phyloP scores from a whole-genome alignment of 1,140 invertebrate species.

The Scaptomyza montana region DNA sequence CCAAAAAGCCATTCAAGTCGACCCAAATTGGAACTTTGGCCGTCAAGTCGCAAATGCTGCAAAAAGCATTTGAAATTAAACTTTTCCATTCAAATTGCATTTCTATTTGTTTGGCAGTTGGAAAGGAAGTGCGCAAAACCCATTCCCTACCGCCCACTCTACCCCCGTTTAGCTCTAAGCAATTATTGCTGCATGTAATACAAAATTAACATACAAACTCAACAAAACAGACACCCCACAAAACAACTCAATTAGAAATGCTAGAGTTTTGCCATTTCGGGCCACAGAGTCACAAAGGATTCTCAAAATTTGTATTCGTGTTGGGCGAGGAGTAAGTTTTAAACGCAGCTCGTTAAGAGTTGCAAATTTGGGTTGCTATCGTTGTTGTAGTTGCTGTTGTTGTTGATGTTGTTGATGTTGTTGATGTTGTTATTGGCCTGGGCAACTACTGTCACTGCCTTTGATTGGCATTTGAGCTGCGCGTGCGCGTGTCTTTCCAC shows the following conservation, averaged over 20 bases:
- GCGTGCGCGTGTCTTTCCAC: slow-evolving; percentile 72
- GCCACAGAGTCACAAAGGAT: slow-evolving; percentile 25
- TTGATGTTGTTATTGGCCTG: slow-evolving; percentile 6
- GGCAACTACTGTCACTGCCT: slow-evolving; percentile 36
- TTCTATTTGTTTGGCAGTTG: slow-evolving; percentile 68
- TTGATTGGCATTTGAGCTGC: slow-evolving; percentile 80
- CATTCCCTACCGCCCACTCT: not conserved
- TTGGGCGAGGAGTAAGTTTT: slow-evolving; percentile 34
- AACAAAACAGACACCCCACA: slow-evolving; percentile 30
- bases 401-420: too few relatives aligned
- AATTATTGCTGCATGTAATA: slow-evolving; percentile 55
- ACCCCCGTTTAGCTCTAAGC: slow-evolving; percentile 28
- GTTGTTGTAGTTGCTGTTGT: too few relatives aligned
- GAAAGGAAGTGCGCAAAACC: slow-evolving; percentile 19
- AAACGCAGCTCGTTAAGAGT: slow-evolving; percentile 41
- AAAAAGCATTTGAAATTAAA: slow-evolving; percentile 49
- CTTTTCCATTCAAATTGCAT: slow-evolving; percentile 75
- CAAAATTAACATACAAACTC: slow-evolving; percentile 54
- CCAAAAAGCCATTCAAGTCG: slow-evolving; percentile 46
- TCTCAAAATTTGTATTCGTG: slow-evolving; percentile 2
- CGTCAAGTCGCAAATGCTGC: slow-evolving; percentile 34
- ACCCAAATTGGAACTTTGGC: slow-evolving; percentile 67
- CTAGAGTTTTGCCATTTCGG: slow-evolving; percentile 28
- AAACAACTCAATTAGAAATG: slow-evolving; percentile 52
- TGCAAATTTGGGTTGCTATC: slow-evolving; percentile 2